Base-by-base conservation (phyloP, 1,140 invertebrate genomes). In the Euborellia annulipes region DNA sequence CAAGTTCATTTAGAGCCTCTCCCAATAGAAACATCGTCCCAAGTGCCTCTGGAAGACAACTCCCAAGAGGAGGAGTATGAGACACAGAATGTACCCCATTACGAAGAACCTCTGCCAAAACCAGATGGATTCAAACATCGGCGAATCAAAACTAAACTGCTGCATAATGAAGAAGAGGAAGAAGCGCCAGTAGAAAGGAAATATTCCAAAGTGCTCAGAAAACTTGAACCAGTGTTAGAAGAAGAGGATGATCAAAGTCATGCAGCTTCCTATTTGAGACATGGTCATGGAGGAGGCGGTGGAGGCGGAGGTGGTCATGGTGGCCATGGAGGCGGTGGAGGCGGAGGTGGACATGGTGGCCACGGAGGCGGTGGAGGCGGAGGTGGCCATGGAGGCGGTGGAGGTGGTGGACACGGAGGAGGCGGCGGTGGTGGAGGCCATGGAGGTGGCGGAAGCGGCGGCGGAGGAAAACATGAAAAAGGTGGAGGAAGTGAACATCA, bases 401-500 rank as follows among this genome's bases (percentile, higher is more conserved):
- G 38, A 38, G 19, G 36, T 14, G 17, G 36, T n/a, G 14, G 21
- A 23, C 20, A n/a, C n/a, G n/a, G 19, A 36, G 32, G 32, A 44
- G 42, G 42, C 13, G 11, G 22, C 36, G 17, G 22, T 16, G 16
- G 22, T 18, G 3, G 40, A 43, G 19, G 30, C 18, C 13, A 34
- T 6, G 20, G n/a, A n/a, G 16, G 32, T 36, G 32, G 32, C 36
- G 42, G 42, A n/a, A 4, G 22, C 18, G 17, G 22, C n/a, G 16
- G 22, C 14, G 3, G 40, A 43, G 19, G 30, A 32, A 38, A 52
- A 18, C 38, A 43, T 41, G 43, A 41, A 13, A 44, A 52, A 22
- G 50, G 46, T 11, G 50, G 50, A 1, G 50, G 50, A 1, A 39
- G 49, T 17, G 45, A 52, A 27, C 43, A 49, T 14, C 41, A 47